Base-by-base conservation (phyloP, 2,888 invertebrate genomes). In the Plagodis pulveraria region DNA sequence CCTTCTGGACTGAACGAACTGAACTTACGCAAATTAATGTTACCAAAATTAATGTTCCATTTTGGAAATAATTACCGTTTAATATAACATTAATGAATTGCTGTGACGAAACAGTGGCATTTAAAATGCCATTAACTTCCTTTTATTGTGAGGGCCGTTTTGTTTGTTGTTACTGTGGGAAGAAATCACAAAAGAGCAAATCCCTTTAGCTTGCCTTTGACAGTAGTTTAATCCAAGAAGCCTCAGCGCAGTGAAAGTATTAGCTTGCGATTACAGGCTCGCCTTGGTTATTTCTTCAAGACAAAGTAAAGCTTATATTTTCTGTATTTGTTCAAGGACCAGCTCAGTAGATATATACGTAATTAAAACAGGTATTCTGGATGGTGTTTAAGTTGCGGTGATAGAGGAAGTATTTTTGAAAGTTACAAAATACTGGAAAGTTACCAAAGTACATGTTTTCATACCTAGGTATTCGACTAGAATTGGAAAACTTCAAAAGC, bases 101-200 rank as follows among this genome's bases (percentile, higher is more conserved):
- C 58, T 50, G 56, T 50, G 56, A 52, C 53, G 44, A 50, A 44
- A 54, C 36, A 40, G 43, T 42, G 44, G 53, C 56, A 56, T 58
- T 65, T 62, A 58, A 58, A 61, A 58, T 55, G 49, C 46, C 38
- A 58, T 63, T 62, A 62, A 58, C 51, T 61, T 59, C 56, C 58
- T 50, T 43, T 51, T 61, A 42, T 58, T 41, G 54, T 41, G 22
- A 42, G 45, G 34, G 42, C n/a, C 22, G 38, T 50, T 53, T 43
- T 53, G 32, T 52, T 64, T 53, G 50, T 54, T 42, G 35, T 9
- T 0, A 40, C 8, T 40, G 41, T 50, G 48, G 36, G 46, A 73
- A 73, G 69, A 77, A 78, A 73, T 72, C 74, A 65, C 67, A 72
- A 69, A 74, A 70, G 58, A 69, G 69, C 10, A 74, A 78, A 79